Evolutionary conservation across 2,113 vertebrate genomes (phyloP).

Genomic region (Hyperoodon ampullatus): DNA sequence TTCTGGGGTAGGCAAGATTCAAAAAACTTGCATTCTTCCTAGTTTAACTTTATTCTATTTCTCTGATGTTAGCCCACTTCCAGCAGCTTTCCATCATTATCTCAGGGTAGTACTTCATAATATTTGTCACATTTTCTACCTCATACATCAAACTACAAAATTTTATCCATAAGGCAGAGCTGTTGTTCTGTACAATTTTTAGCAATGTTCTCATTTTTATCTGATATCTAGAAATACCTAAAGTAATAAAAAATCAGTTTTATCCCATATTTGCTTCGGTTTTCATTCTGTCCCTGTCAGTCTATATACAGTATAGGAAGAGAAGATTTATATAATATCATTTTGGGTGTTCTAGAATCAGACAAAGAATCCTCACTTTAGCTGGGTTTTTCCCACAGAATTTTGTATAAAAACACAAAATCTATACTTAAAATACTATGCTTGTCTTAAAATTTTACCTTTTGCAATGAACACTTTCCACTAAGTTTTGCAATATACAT

Average conservation of each 20-base stretch:
- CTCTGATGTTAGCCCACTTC: slow-evolving; percentile 67
- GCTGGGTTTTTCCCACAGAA: slow-evolving; percentile 39
- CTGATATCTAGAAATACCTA: slow-evolving; percentile 88
- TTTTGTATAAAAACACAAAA: slow-evolving; percentile 60
- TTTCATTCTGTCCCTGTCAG: slow-evolving; percentile 86
- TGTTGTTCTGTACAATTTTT: slow-evolving; percentile 88
- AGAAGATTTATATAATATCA: slow-evolving; percentile 80
- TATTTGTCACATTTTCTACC: slow-evolving; percentile 89
- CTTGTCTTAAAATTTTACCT: slow-evolving; percentile 31
- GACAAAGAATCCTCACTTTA: slow-evolving; percentile 22
- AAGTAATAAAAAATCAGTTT: slow-evolving; percentile 89
- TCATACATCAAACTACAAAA: slow-evolving; percentile 87
- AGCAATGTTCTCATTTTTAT: slow-evolving; percentile 89
- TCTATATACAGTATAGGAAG: slow-evolving; percentile 76
- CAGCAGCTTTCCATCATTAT: slow-evolving; percentile 84
- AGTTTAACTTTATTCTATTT: slow-evolving; percentile 78
- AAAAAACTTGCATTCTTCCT: slow-evolving; percentile 12
- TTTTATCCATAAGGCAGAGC: slow-evolving; percentile 85
- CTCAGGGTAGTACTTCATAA: slow-evolving; percentile 84
- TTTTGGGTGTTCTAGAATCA: slow-evolving; percentile 72
- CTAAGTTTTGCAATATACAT: not conserved
- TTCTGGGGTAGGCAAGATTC: not conserved
- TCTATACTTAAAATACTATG: not conserved
- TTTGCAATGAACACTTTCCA: not conserved
- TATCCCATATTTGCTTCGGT: slow-evolving; percentile 87